Evolutionary conservation across 1,140 invertebrate species (phyloP).

Genomic region (Ips typographus): DNA sequence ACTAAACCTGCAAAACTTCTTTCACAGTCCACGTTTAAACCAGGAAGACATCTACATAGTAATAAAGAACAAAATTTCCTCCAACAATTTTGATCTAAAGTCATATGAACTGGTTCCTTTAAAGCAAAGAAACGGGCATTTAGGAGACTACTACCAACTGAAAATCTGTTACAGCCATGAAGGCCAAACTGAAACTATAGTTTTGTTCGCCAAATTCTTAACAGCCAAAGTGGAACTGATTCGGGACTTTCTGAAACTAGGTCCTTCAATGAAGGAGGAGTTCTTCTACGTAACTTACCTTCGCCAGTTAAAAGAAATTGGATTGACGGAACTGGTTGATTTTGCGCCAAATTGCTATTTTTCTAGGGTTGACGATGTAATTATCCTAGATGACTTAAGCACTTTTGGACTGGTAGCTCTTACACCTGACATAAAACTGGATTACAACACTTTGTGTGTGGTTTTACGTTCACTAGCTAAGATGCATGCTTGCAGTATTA

Average conservation of each 20-base stretch:
- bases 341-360: conserved; percentile 29
- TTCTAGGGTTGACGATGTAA: neutral
- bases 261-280: conserved; percentile 19
- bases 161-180: neutral
- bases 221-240: neutral
- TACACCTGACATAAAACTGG: conserved; percentile 16
- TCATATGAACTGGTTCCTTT: conserved; percentile 8
- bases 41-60: conserved; percentile 27
- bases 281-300: conserved; percentile 23
- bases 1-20: conserved; percentile 12
- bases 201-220: conserved; percentile 22
- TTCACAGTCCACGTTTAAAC: conserved; percentile 18
- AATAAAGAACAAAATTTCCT: conserved; percentile 9
- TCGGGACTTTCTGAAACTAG: conserved; percentile 4
- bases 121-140: conserved; percentile 30
- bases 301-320: conserved; percentile 6
- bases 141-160: conserved; percentile 27
- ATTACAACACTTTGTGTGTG: neutral
- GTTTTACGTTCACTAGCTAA: conserved; percentile 16
- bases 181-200: neutral
- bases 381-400: conserved; percentile 21
- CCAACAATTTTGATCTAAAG: conserved; percentile 11
- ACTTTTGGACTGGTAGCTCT: neutral
- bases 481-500: conserved; percentile 20
- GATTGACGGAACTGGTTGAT: conserved; percentile 9